Evolutionary conservation across 2,888 invertebrate species (phyloP).

Genomic region (Lycophotia porphyrea): DNA sequence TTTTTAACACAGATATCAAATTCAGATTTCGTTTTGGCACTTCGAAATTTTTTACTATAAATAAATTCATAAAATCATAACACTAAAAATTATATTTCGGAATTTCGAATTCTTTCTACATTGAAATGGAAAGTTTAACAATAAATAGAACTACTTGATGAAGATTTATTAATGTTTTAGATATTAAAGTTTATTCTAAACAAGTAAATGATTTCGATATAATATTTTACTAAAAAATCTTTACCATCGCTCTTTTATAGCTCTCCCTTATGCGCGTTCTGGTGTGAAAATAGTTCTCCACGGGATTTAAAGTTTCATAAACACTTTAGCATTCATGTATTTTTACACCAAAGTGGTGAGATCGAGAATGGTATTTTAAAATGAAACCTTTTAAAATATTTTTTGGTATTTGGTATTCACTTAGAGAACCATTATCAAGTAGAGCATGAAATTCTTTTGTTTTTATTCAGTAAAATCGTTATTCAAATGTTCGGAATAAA

Average conservation of each 20-base stretch:
- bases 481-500: constrained; percentile 22
- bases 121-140: constrained; percentile 32
- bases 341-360: constrained; percentile 57
- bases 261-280: constrained; percentile 47
- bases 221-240: constrained; percentile 34
- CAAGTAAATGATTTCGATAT: constrained; percentile 25
- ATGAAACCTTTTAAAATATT: constrained; percentile 62
- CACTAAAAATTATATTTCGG: not conserved
- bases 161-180: constrained; percentile 12
- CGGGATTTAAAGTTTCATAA: constrained; percentile 64
- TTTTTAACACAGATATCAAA: constrained; percentile 49
- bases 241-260: constrained; percentile 32
- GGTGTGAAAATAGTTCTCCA: constrained; percentile 63
- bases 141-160: constrained; percentile 10
- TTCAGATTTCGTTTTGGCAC: constrained; percentile 17
- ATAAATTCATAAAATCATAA: constrained; percentile 31
- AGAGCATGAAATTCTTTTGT: constrained; percentile 31
- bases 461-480: constrained; percentile 31
- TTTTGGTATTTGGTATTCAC: constrained; percentile 44
- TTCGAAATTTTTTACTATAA: constrained; percentile 27
- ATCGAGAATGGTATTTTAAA: constrained; percentile 61
- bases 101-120: constrained; percentile 23
- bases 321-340: constrained; percentile 60
- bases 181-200: constrained; percentile 20
- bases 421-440: constrained; percentile 32